Evolutionary conservation across 1,140 invertebrate species (phyloP).

Genomic region (Drosophila kepulauana): DNA sequence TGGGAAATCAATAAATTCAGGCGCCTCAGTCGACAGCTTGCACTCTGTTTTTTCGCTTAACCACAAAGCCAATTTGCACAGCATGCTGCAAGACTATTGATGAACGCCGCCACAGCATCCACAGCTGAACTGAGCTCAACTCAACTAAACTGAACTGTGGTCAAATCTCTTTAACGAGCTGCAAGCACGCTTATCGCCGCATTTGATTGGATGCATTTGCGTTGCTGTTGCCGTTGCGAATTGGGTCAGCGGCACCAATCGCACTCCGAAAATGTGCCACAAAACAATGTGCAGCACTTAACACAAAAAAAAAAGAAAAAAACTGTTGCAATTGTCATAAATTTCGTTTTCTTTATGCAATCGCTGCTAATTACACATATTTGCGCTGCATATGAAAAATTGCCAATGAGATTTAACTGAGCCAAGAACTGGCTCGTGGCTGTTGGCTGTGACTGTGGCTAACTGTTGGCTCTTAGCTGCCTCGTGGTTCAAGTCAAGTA

Average conservation of each 20-base stretch:
- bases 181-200: conserved; percentile 47
- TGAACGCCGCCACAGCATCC: conserved; percentile 45
- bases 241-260: conserved; percentile 46
- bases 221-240: conserved; percentile 32
- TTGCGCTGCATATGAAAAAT: conserved; percentile 47
- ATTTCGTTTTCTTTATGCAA: conserved; percentile 33
- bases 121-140: conserved; percentile 10
- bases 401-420: conserved; percentile 5
- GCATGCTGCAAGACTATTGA: conserved; percentile 58
- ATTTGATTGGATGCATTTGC: conserved; percentile 40
- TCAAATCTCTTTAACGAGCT: conserved; percentile 42
- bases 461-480: conserved; percentile 26
- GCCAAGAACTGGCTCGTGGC: conserved; percentile 46
- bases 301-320: neutral
- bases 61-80: conserved; percentile 71
- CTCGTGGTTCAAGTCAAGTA: conserved; percentile 46
- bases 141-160: neutral
- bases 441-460: neutral
- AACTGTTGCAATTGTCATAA: conserved; percentile 45
- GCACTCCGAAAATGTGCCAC: conserved; percentile 24
- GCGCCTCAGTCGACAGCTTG: conserved; percentile 50
- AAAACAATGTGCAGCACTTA: conserved; percentile 14
- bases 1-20: conserved; percentile 59
- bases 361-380: conserved; percentile 41
- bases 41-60: conserved; percentile 14